Evolutionary conservation across 2,113 vertebrate species (phyloP).

Genomic region (Bagarius yarrelli): DNA sequence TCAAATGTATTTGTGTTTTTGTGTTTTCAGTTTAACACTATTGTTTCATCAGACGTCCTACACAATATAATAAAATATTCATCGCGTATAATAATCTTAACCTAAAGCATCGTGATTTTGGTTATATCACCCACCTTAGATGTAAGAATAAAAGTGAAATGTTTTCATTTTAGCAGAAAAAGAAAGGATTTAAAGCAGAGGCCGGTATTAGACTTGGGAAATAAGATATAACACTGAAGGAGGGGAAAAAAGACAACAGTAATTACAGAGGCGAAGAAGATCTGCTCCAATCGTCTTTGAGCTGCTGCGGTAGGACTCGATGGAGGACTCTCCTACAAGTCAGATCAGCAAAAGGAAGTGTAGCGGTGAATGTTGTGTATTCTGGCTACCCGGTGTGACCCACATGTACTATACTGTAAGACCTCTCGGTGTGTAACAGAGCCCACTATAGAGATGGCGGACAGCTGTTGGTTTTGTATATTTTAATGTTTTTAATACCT

Average conservation of each 20-base stretch:
- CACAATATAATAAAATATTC: background rate
- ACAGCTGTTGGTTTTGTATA: slow-evolving; percentile 14
- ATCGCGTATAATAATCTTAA: background rate
- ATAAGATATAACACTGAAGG: background rate
- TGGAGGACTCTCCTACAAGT: slow-evolving; percentile 76
- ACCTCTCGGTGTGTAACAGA: background rate
- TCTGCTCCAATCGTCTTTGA: slow-evolving; percentile 86
- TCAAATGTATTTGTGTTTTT: too few species aligned
- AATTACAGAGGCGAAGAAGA: slow-evolving; percentile 87
- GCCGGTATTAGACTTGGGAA: background rate
- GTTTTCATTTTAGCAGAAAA: background rate
- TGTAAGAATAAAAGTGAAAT: background rate
- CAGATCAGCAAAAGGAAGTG: slow-evolving; percentile 73
- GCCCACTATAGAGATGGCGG: background rate
- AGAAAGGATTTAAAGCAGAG: background rate
- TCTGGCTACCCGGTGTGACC: background rate
- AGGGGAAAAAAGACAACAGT: background rate
- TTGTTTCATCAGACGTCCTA: background rate
- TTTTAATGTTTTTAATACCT: slow-evolving; percentile 3
- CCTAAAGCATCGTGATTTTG: background rate
- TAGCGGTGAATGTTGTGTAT: slow-evolving; percentile 26
- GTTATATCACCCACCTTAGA: background rate
- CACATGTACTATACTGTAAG: background rate
- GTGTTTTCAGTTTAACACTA: background rate
- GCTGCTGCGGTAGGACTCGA: slow-evolving; percentile 83